Evolutionary conservation across 2,888 invertebrate genomes (phyloP), one percentile per base, ranked within the genome.

Genomic region (Rhingia campestris): DNA sequence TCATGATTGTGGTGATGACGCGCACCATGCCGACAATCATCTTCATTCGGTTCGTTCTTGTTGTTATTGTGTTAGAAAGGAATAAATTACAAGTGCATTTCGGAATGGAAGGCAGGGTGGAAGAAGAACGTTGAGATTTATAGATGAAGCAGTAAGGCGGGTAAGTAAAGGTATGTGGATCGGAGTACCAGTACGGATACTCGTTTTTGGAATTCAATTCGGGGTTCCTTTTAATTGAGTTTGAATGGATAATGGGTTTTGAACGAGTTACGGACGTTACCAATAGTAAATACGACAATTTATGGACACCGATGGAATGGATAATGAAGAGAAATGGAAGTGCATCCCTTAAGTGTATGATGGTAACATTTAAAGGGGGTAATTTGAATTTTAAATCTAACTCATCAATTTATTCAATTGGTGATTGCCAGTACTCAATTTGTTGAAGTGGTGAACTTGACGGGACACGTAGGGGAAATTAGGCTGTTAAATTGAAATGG

Each of bases 11-110:
- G 10, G 14, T 35, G 84, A 70, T 75, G 84, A 80, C 80, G 80
- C 47, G 70, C 32, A 47, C 22, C 10, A 14, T 35, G 61, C 53
- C 56, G 69, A 61, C 77, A 51, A 77, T 67, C 37, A 43, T n/a
- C 56, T 14, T 39, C 37, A 56, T 49, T 33, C 41, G 58, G 49
- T 63, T 54, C 32, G 6, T 35, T 4, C 10, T 72, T 41, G 14
- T 59, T 51, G 47, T 51, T 70, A 10, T 67, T 67, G 58, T 58
- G 64, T 56, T 49, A 53, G 35, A 56, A 73, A 6, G 69, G 70
- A 74, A 80, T 77, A 76, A 81, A 72, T 66, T 61, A 77, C 63
- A 69, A 69, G 80, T 59, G 59, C 59, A 74, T 54, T 73, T 35
- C 22, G 22, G 22, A 54, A 45, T 39, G 47, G 47, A 14, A 14